These are phyloP conservation scores for Drosophila affinis DNA, from an alignment of 2,888 invertebrate genomes.

Conservation along the genomic window DNA sequence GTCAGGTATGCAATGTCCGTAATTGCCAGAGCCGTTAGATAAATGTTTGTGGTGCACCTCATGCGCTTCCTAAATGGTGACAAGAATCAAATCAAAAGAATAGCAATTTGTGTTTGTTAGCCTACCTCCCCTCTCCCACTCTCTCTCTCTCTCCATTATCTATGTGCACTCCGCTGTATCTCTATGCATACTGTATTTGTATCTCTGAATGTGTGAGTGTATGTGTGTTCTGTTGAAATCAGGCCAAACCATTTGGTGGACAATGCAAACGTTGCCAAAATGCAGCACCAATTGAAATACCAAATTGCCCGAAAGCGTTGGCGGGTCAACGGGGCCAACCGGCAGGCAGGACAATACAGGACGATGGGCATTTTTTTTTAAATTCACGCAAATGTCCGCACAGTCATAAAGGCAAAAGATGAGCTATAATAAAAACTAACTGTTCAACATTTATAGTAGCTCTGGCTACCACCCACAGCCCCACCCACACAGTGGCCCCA, in stretches of 20 bases:
- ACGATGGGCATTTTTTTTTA: conserved; percentile 16
- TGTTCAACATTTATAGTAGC: conserved; percentile 54
- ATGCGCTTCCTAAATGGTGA: conserved; percentile 85
- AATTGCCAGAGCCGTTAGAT: conserved; percentile 89
- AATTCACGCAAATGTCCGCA: conserved; percentile 57
- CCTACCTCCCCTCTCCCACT: neutral
- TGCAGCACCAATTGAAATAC: conserved; percentile 73
- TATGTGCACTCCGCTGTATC: no score
- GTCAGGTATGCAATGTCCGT: conserved; percentile 89
- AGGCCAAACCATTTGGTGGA: conserved; percentile 38
- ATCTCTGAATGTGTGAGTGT: neutral
- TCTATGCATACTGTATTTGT: neutral
- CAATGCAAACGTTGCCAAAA: conserved; percentile 48
- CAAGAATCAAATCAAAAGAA: conserved; percentile 12
- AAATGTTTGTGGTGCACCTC: conserved; percentile 90
- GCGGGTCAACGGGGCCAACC: neutral
- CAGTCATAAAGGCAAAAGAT: conserved; percentile 66
- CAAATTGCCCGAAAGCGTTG: conserved; percentile 50
- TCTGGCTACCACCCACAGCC: conserved; percentile 15
- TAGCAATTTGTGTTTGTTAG: conserved; percentile 18
- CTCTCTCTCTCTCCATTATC: neutral
- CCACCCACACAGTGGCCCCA: neutral
- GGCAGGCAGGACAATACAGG: neutral
- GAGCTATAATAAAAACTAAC: conserved; percentile 65
- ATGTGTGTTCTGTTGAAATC: conserved; percentile 44